These are phyloP conservation scores for Scolopax rusticola DNA, from an alignment of 2,797 vertebrate species.

Conservation along the genomic window DNA sequence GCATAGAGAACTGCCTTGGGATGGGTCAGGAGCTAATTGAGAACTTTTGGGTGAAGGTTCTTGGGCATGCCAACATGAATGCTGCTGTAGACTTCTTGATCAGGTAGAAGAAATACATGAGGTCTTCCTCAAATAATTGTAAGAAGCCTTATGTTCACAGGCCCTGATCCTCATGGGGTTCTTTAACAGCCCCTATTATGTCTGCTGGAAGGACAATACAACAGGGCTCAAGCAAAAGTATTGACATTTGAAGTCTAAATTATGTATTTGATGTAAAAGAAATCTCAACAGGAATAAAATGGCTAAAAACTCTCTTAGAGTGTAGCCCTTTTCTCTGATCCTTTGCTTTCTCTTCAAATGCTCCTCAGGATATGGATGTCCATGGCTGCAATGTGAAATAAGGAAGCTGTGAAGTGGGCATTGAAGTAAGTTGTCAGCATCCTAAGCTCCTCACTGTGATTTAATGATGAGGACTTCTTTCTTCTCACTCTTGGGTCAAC, in stretches of 20 bases:
- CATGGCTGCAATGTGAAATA: background rate
- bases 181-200: background rate
- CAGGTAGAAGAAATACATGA: background rate
- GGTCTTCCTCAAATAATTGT: background rate
- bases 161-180: background rate
- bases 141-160: background rate
- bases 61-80: background rate
- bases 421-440: background rate
- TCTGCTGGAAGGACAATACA: background rate
- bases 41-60: background rate
- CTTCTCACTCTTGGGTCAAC: background rate
- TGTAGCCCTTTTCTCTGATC: background rate
- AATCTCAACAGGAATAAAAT: background rate
- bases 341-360: background rate
- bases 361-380: background rate
- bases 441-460: background rate
- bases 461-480: background rate
- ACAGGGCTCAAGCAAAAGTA: background rate
- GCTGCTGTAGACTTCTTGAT: background rate
- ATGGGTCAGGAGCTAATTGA: background rate
- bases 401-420: too few relatives aligned
- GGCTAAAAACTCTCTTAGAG: background rate
- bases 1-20: background rate
- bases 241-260: background rate
- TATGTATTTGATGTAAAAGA: background rate